Conservation (phyloP, 2,888 invertebrate genomes). For the Drosophila maculinotata region DNA sequence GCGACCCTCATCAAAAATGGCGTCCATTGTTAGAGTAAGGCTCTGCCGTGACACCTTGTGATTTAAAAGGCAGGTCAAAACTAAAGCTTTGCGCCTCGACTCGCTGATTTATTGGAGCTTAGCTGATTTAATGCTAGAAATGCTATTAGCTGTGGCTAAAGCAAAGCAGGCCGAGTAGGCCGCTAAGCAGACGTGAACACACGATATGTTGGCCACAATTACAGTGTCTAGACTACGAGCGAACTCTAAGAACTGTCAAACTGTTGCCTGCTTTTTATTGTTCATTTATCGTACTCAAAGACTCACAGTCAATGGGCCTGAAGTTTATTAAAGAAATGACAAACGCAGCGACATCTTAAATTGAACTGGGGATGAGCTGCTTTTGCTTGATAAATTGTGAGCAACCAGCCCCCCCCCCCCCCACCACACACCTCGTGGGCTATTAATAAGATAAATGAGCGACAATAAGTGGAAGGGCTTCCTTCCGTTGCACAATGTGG, state of each 20-base stretch:
- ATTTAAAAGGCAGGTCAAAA: slow-evolving; percentile 74
- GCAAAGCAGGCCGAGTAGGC: background rate
- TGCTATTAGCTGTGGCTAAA: slow-evolving; percentile 61
- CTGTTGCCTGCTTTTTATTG: slow-evolving; percentile 35
- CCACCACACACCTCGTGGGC: slow-evolving; percentile 18
- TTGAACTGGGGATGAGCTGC: slow-evolving; percentile 39
- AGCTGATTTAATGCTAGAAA: slow-evolving; percentile 67
- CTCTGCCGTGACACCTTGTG: slow-evolving; percentile 69
- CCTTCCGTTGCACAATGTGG: slow-evolving; percentile 72
- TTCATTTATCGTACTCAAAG: slow-evolving; percentile 27
- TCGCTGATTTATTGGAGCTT: slow-evolving; percentile 63
- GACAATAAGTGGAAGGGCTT: slow-evolving; percentile 68
- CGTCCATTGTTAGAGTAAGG: slow-evolving; percentile 7
- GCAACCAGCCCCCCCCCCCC: background rate
- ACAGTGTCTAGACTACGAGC: slow-evolving; percentile 63
- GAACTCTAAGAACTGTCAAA: slow-evolving; percentile 59
- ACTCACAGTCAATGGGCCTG: slow-evolving; percentile 50
- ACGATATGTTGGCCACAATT: slow-evolving; percentile 64
- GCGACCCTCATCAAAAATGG: slow-evolving; percentile 67
- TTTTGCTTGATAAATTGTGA: slow-evolving; percentile 67
- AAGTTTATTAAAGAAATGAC: slow-evolving; percentile 76
- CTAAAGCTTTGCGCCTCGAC: slow-evolving; percentile 56
- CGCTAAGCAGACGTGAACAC: slow-evolving; percentile 22
- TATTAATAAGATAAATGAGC: slow-evolving; percentile 79
- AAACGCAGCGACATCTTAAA: slow-evolving; percentile 60